Evolutionary conservation across 2,797 vertebrate genomes (phyloP).

Genomic region (Merluccius polli): DNA sequence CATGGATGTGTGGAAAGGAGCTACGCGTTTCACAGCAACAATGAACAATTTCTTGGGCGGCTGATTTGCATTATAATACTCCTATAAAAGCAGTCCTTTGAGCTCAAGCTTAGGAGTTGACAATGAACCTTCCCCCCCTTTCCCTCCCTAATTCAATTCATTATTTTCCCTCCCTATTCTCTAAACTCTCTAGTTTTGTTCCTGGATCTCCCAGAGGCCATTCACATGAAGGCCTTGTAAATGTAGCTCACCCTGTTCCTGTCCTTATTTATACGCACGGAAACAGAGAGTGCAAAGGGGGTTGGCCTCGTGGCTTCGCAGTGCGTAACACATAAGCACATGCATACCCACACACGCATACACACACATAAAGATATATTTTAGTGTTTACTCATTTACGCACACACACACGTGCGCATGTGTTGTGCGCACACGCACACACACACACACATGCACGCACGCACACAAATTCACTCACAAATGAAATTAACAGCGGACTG

Average conservation of each 20-base stretch:
- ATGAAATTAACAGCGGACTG: background rate
- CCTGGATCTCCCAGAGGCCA: slow-evolving; percentile 33
- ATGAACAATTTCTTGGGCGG: slow-evolving; percentile 30
- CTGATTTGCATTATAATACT: slow-evolving; percentile 64
- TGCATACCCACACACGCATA: background rate
- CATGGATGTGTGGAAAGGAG: slow-evolving; percentile 22
- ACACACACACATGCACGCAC: slow-evolving; percentile 24
- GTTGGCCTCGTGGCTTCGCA: slow-evolving; percentile 32
- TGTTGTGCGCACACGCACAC: background rate
- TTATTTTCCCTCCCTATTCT: slow-evolving; percentile 31
- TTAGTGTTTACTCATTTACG: background rate
- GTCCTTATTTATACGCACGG: slow-evolving; percentile 46
- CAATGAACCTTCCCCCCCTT: slow-evolving; percentile 46
- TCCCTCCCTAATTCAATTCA: slow-evolving; percentile 58
- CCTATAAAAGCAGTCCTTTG: slow-evolving; percentile 52
- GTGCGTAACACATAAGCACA: background rate
- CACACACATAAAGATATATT: slow-evolving; percentile 6
- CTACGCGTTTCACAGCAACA: slow-evolving; percentile 32
- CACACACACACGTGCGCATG: no score
- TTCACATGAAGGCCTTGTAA: slow-evolving; percentile 54
- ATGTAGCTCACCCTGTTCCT: slow-evolving; percentile 35
- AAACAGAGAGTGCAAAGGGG: slow-evolving; percentile 32
- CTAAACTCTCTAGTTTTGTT: slow-evolving; percentile 31
- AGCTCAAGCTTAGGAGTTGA: slow-evolving; percentile 43
- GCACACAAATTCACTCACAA: slow-evolving; percentile 19